phyloP scores from a whole-genome alignment of 2,888 invertebrate genomes.

The Temnothorax unifasciatus region DNA sequence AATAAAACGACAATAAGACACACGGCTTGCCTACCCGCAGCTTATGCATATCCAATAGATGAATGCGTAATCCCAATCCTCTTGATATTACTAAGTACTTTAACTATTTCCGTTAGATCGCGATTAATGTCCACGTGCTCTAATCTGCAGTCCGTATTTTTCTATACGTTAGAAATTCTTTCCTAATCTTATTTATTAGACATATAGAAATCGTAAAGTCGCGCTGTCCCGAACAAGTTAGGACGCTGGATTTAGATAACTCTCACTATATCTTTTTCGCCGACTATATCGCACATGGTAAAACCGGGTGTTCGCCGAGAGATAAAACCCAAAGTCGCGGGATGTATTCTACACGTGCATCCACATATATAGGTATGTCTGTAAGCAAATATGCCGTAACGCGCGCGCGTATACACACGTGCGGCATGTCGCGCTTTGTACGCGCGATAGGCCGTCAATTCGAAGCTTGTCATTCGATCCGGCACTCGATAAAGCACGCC shows the following conservation, averaged over 20 bases:
- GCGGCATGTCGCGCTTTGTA: conserved; percentile 27
- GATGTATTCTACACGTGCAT: conserved; percentile 25
- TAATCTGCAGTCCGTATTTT: neutral
- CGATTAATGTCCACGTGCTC: neutral
- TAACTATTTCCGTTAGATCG: conserved; percentile 31
- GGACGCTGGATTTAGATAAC: neutral
- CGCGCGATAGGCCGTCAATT: conserved; percentile 37
- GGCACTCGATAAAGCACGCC: conserved; percentile 18
- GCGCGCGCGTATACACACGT: neutral
- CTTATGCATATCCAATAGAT: conserved; percentile 58
- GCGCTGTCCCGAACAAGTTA: neutral
- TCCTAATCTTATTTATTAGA: neutral
- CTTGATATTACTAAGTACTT: conserved; percentile 37
- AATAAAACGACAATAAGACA: conserved; percentile 80
- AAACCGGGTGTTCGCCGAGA: conserved; percentile 26
- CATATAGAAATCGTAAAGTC: neutral
- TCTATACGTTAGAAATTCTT: neutral
- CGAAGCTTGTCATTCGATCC: conserved; percentile 27
- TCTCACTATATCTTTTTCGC: neutral
- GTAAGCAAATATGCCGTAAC: neutral
- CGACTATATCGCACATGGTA: neutral
- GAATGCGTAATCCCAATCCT: conserved; percentile 50
- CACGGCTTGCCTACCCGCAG: conserved; percentile 62
- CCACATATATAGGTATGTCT: neutral
- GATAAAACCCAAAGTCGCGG: conserved; percentile 41